A percentile compares a stretch with the other conserved stretches of the same genome.
Evolutionary conservation across 2,888 invertebrate species (phyloP).

Genomic region (Quadriops clusia): DNA sequence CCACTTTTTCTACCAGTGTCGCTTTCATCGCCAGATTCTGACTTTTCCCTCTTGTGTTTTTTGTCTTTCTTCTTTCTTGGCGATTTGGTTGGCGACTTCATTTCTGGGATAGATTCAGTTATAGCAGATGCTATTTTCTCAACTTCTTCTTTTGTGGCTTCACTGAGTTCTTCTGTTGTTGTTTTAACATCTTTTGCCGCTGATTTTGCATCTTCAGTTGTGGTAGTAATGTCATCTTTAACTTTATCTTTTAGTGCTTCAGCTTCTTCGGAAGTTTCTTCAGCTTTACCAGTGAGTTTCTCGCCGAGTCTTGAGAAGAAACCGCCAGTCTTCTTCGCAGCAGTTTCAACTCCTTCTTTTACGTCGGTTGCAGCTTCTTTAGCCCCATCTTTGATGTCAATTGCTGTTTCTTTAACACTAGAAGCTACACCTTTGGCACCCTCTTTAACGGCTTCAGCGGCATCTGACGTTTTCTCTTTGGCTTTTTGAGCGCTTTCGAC

Average conservation of each 20-base stretch:
- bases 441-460: too few relatives aligned
- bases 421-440: conserved; percentile 8
- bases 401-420: conserved; percentile 4
- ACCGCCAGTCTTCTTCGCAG: too few relatives aligned
- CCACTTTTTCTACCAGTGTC: conserved; percentile 8
- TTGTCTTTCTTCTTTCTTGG: conserved; percentile 15
- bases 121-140: neutral
- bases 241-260: conserved; percentile 8
- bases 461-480: too few relatives aligned
- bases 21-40: conserved; percentile 8
- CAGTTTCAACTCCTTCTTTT: neutral
- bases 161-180: too few relatives aligned
- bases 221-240: too few relatives aligned
- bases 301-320: too few relatives aligned
- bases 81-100: conserved; percentile 5
- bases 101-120: too few relatives aligned
- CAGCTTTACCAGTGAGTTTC: too few relatives aligned
- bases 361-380: neutral
- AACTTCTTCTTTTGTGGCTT: neutral
- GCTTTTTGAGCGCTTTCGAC: too few relatives aligned
- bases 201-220: too few relatives aligned
- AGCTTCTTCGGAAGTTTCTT: conserved; percentile 4
- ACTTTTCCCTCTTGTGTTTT: conserved; percentile 16
- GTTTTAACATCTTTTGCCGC: too few relatives aligned
- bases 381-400: too few relatives aligned